phyloP scores from a whole-genome alignment of 2,888 invertebrate genomes.

The Acanthosepion esculentum region DNA sequence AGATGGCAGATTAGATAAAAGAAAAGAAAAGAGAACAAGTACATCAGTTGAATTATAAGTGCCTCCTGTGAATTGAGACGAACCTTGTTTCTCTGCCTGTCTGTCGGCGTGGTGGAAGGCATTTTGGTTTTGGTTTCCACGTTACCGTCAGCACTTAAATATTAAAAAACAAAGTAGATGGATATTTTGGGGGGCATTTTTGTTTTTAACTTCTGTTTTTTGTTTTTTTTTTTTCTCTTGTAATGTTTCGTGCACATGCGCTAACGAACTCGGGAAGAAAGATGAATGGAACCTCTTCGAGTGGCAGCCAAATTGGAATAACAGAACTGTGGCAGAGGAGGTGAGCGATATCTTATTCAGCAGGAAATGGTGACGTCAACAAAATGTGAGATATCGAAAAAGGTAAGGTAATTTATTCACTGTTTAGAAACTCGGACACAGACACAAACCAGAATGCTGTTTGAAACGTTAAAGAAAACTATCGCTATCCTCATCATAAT shows the following conservation, averaged over 20 bases:
- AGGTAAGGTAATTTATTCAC: no score
- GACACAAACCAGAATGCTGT: no score
- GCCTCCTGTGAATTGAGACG: slow-evolving; percentile 33
- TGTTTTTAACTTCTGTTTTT: neutral
- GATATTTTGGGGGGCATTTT: neutral
- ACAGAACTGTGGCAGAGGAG: neutral
- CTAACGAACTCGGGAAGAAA: neutral
- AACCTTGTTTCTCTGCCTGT: neutral
- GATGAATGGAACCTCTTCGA: neutral
- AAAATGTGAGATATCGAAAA: no score
- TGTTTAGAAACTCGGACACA: no score
- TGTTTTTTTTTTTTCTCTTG: neutral
- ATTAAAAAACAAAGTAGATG: neutral
- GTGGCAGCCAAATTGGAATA: neutral
- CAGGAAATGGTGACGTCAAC: no score
- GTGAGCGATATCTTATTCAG: neutral
- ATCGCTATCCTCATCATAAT: no score
- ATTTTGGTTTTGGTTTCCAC: neutral
- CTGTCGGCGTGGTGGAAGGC: neutral
- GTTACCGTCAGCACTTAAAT: neutral
- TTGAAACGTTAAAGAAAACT: no score
- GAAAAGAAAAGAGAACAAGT: no score
- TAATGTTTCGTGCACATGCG: neutral
- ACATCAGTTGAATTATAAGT: neutral
- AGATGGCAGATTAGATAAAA: neutral